phyloP scores from a whole-genome alignment of 2,797 vertebrate genomes.

The Gymnoscopelus microlampas region DNA sequence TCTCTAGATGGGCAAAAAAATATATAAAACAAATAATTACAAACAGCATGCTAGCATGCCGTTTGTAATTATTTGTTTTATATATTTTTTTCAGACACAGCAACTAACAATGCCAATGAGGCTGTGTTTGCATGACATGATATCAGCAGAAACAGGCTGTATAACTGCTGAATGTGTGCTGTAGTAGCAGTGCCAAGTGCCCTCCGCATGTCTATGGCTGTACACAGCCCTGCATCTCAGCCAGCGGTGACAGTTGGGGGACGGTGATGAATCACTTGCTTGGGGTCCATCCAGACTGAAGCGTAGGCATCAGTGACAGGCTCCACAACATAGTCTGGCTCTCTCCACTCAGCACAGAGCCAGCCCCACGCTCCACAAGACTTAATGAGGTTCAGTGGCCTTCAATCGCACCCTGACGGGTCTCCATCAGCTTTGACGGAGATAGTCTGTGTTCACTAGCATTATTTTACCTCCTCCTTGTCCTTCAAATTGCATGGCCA shows the following conservation, averaged over 20 bases:
- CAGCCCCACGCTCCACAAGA: slow-evolving; percentile 10
- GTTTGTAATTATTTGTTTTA: no score
- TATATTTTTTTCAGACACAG: no score
- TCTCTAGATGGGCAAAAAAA: no score
- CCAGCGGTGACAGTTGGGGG: slow-evolving; percentile 2
- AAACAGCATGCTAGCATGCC: no score
- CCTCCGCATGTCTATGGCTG: neutral
- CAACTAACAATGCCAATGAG: neutral
- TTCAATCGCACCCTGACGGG: neutral
- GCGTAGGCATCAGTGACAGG: slow-evolving; percentile 20
- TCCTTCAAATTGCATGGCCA: neutral
- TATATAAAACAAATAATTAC: no score
- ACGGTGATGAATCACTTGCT: slow-evolving; percentile 40
- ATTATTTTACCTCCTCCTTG: no score
- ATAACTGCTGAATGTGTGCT: neutral
- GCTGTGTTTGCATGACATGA: neutral
- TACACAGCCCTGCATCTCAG: slow-evolving; percentile 3
- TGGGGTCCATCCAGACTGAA: slow-evolving; percentile 21
- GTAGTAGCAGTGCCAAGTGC: neutral
- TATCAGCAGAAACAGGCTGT: neutral
- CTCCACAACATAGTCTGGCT: neutral
- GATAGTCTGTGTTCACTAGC: no score
- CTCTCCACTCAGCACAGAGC: slow-evolving; percentile 29
- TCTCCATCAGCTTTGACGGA: neutral
- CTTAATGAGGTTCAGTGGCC: slow-evolving; percentile 11